These are phyloP conservation scores for Capromys pilorides DNA, from an alignment of 2,797 vertebrate species.

Conservation along the genomic window DNA sequence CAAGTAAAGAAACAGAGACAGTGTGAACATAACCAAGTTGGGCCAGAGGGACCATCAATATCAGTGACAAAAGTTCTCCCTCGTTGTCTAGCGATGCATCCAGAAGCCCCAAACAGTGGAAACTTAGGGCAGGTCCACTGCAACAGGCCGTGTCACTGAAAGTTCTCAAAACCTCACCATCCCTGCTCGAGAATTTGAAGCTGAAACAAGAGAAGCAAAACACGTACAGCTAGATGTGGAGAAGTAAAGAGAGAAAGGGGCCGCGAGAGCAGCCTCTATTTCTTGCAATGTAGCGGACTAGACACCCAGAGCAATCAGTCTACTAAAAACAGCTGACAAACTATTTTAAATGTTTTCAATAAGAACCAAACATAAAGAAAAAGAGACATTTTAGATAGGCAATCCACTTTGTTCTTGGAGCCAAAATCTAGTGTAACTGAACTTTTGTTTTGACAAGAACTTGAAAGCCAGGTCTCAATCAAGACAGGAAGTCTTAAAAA, in stretches of 20 bases:
- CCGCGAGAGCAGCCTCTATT: neutral
- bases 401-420: neutral
- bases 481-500: neutral
- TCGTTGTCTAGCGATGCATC: neutral
- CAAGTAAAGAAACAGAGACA: neutral
- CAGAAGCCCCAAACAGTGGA: neutral
- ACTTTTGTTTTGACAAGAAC: conserved; percentile 11
- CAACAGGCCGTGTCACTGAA: neutral
- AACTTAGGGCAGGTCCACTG: neutral
- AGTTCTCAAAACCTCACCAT: neutral
- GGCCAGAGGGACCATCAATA: neutral
- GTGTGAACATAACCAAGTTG: neutral
- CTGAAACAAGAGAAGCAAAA: neutral
- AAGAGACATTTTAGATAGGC: neutral
- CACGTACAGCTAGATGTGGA: neutral
- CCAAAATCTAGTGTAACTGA: neutral
- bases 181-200: neutral
- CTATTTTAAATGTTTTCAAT: neutral
- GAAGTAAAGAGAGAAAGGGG: neutral
- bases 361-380: conserved; percentile 42
- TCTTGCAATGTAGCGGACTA: neutral
- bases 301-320: neutral
- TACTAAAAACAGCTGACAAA: neutral
- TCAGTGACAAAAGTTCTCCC: neutral
- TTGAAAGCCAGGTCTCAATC: neutral